These are phyloP conservation scores for Eulacestoma nigropectus DNA, from an alignment of 2,113 vertebrate species.

Conservation along the genomic window DNA sequence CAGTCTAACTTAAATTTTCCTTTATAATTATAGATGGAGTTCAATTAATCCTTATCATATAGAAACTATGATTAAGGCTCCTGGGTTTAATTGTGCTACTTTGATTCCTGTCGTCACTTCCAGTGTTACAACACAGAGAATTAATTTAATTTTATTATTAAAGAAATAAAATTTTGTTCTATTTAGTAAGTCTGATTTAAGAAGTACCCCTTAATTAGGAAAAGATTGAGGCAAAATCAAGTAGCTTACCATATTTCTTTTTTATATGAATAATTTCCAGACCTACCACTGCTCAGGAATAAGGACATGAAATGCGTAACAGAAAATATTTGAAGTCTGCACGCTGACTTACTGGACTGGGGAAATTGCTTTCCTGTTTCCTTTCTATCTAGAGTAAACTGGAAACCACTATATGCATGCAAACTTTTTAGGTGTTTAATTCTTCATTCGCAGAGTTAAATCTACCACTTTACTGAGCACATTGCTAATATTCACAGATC, in stretches of 20 bases:
- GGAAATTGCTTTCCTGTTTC: not conserved
- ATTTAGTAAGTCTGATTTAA: not conserved
- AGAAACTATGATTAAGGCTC: not conserved
- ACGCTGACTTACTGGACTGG: not conserved
- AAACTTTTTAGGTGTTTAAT: not conserved
- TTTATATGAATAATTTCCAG: not conserved
- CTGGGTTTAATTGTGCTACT: not conserved
- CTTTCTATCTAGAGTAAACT: not conserved
- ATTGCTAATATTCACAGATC: not conserved
- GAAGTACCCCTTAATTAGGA: not conserved
- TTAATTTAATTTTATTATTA: not conserved
- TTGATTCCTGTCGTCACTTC: not conserved
- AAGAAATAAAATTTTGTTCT: not conserved
- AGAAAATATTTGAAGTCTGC: not conserved
- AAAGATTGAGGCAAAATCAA: not conserved
- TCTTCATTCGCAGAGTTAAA: not conserved
- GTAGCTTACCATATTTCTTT: not conserved
- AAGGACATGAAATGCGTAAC: not conserved
- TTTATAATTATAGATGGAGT: not conserved
- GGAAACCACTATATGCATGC: not conserved
- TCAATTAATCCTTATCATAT: not conserved
- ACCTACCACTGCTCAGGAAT: not conserved
- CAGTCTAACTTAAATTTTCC: not conserved
- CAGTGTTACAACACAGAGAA: not conserved
- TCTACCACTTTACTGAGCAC: not conserved